Percentiles rank a stretch among this genome's conserved stretches.
These are phyloP conservation scores for Bombus waltoni DNA, from an alignment of 1,140 invertebrate species.

Conservation along the genomic window DNA sequence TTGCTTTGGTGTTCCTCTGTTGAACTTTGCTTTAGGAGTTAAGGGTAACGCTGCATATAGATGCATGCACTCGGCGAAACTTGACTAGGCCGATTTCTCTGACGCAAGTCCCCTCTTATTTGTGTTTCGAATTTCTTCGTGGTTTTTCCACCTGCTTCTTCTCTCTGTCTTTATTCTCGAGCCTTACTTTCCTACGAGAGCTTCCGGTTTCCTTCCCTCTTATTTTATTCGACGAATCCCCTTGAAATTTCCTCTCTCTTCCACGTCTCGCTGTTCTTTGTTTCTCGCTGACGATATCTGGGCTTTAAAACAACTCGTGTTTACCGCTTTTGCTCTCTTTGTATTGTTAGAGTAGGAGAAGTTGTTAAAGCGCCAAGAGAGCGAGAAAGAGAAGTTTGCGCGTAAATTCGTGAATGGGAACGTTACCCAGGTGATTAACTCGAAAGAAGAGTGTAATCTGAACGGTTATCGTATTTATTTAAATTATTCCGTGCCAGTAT, in stretches of 20 bases:
- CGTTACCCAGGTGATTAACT: no score
- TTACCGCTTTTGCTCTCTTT: no score
- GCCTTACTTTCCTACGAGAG: background rate
- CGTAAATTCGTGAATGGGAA: background rate
- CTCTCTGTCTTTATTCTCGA: background rate
- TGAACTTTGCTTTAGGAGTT: slow-evolving; percentile 19
- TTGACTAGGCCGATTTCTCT: slow-evolving; percentile 1
- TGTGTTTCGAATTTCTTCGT: slow-evolving; percentile 27
- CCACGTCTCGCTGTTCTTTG: background rate
- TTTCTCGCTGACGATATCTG: background rate
- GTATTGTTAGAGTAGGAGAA: no score
- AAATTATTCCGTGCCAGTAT: background rate
- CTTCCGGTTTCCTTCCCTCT: background rate
- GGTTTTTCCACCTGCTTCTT: slow-evolving; percentile 7
- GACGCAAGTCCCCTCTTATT: background rate
- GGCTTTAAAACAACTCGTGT: background rate
- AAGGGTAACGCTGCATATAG: slow-evolving; percentile 1
- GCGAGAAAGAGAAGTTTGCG: background rate
- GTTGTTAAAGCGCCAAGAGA: background rate
- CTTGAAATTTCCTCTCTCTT: background rate
- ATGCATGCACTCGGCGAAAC: background rate
- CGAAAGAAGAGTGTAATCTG: no score
- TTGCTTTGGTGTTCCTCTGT: background rate
- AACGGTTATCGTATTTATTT: background rate
- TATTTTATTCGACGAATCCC: background rate